These are phyloP conservation scores for Dryococelus australis DNA, from an alignment of 2,888 invertebrate genomes.

Conservation along the genomic window DNA sequence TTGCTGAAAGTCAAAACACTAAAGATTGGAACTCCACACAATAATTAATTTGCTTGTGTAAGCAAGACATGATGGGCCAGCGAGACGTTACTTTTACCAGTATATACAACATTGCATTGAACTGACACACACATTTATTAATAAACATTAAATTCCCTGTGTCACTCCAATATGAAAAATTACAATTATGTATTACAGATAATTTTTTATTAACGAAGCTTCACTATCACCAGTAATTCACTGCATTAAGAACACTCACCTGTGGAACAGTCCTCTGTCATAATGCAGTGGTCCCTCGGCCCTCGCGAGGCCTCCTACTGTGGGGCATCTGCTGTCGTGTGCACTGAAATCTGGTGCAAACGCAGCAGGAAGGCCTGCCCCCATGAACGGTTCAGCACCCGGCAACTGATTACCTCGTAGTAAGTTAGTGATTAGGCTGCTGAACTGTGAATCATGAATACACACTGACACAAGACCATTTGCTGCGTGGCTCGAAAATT, in stretches of 20 bases:
- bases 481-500: background rate
- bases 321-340: slow-evolving; percentile 40
- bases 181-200: too few relatives aligned
- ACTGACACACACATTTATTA: too few relatives aligned
- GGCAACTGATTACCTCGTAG: slow-evolving; percentile 44
- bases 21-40: too few relatives aligned
- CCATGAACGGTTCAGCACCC: slow-evolving; percentile 36
- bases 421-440: slow-evolving; percentile 52
- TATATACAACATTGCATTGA: too few relatives aligned
- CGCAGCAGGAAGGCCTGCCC: slow-evolving; percentile 30
- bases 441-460: slow-evolving; percentile 54
- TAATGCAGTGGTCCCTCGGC: slow-evolving; percentile 63
- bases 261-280: slow-evolving; percentile 58
- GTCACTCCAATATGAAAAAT: too few relatives aligned
- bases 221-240: too few relatives aligned
- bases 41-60: too few relatives aligned
- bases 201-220: too few relatives aligned
- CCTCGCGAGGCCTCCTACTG: slow-evolving; percentile 56
- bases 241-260: slow-evolving; percentile 46
- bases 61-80: too few relatives aligned
- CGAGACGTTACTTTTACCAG: too few relatives aligned
- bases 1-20: too few relatives aligned
- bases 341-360: slow-evolving; percentile 34
- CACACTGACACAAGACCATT: background rate
- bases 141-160: background rate